Evolutionary conservation across 2,888 invertebrate species (phyloP), one percentile per base, ranked within the genome.

Genomic region (Folsomia candida): DNA sequence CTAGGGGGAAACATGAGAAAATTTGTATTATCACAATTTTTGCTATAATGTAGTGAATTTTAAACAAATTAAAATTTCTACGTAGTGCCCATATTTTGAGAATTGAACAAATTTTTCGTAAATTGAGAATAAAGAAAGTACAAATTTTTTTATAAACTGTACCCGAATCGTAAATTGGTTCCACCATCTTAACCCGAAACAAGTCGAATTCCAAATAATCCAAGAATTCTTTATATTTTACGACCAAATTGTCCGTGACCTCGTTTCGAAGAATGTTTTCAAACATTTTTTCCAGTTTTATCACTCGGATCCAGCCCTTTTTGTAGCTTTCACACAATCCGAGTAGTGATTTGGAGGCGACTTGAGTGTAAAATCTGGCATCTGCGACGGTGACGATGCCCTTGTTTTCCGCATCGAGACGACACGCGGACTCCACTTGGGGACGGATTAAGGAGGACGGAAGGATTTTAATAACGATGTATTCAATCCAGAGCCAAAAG

Each of bases 321-420:
- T 37, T 37, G 27, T 67, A 67, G 20, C 27, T 20, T 18, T 67
- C 37, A 18, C 29, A 59, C 9, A 60, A 60, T 18, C 67, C 67
- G 3, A 67, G n/a, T 3, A 60, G 14, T 6, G 58, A 27, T 47
- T 25, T 20, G 57, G 29, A 60, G 6, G 67, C 67, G 11, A 37
- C 22, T 11, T 60, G 37, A 6, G 29, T 60, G 20, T 67, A 67
- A 67, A 67, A 67, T 14, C 60, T n/a, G 28, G 67, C 59, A 51
- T 67, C n/a, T 14, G 59, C 47, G 4, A 60, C 25, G 11, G 11
- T 14, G 11, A 67, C 47, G 2, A 66, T 27, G 18, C 28, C 58
- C 58, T 26, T 26, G 14, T 66, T 66, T 1, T 20, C 57, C 2
- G 57, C 54, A n/a, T 54, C 27, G 9, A 66, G 28, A 4, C 66